Base-by-base conservation (phyloP, 2,888 invertebrate genomes). In the Eupithecia vulgata region DNA sequence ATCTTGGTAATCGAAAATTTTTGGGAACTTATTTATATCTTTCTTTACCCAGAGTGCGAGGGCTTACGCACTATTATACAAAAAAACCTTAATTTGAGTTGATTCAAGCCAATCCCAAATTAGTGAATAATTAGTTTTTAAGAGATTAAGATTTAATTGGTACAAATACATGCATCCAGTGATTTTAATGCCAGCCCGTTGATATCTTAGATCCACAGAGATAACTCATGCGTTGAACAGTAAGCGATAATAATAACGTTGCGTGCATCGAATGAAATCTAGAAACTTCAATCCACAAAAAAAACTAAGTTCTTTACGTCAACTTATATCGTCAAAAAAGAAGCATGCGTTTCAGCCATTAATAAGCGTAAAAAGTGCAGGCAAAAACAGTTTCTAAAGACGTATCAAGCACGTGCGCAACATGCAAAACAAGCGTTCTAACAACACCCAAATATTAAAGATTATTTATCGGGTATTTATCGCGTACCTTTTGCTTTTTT, bases 251-350 rank as follows among this genome's bases (percentile, higher is more conserved):
- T 68, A 74, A 69, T 25, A 71, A 70, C 57, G 40, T 75, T 65
- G 75, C 75, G 75, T 75, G 75, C 75, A 42, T 70, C 61, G 61
- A 68, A 72, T 68, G 75, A 72, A 75, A 75, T 72, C 75, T 52
- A 48, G 64, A 68, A 75, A 72, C 61, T 61, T 17, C 67, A 67
- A 70, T 64, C 34, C 34, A 48, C 57, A 48, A 68, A 75, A 72
- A 72, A 75, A 59, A n/a, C 5, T 15, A 15, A 42, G 15, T 52
- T 67, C 65, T 52, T 52, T 59, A 52, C 67, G 48, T 72, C 67
- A 25, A 70, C 45, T 52, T 59, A 45, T 57, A 70, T 68, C 67
- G 59, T 72, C 65, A 65, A 65, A 52, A 72, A 70, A 70, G 61
- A 70, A 59, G 64, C 72, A 68, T 72, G 72, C 72, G 68, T 72